Conservation (phyloP, 2,888 invertebrate species). For the Leucoptera coffeella region DNA sequence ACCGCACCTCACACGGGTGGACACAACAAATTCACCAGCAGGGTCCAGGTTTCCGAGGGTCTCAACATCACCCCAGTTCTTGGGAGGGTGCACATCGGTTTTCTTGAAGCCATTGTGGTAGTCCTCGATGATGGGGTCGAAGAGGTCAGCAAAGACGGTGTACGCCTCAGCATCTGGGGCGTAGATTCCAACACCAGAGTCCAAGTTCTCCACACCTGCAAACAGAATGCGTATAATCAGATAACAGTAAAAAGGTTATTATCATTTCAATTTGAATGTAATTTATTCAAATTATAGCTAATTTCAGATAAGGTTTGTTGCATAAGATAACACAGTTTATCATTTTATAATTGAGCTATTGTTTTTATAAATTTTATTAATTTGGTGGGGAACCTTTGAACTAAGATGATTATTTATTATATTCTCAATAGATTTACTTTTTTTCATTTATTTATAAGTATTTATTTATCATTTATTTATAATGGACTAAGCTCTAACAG, state of each 20-base stretch:
- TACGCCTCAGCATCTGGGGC: conserved; percentile 96
- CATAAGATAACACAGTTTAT: too few relatives aligned
- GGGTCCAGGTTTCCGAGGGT: conserved; percentile 91
- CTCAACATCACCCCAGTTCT: conserved; percentile 90
- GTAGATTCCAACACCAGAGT: conserved; percentile 95
- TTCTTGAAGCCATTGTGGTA: conserved; percentile 95
- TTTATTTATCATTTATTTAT: too few relatives aligned
- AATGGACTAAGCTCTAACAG: too few relatives aligned
- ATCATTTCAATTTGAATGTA: too few relatives aligned
- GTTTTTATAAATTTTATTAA: too few relatives aligned
- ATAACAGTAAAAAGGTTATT: not conserved
- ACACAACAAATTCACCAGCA: conserved; percentile 83
- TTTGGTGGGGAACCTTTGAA: too few relatives aligned
- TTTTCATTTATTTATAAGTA: too few relatives aligned
- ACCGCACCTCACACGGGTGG: conserved; percentile 94
- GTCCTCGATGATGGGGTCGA: conserved; percentile 97
- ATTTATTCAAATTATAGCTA: too few relatives aligned
- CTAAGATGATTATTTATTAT: too few relatives aligned
- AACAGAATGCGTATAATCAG: not conserved
- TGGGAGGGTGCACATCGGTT: conserved; percentile 88
- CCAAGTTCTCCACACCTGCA: conserved; percentile 86
- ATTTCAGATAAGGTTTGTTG: too few relatives aligned
- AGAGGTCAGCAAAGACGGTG: conserved; percentile 84
- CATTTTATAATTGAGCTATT: too few relatives aligned
- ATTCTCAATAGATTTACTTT: too few relatives aligned